Percentiles rank a stretch among this genome's conserved stretches.
These are phyloP conservation scores for Stomatorhinus ivindoensis DNA, from an alignment of 2,113 vertebrate species.

Conservation along the genomic window DNA sequence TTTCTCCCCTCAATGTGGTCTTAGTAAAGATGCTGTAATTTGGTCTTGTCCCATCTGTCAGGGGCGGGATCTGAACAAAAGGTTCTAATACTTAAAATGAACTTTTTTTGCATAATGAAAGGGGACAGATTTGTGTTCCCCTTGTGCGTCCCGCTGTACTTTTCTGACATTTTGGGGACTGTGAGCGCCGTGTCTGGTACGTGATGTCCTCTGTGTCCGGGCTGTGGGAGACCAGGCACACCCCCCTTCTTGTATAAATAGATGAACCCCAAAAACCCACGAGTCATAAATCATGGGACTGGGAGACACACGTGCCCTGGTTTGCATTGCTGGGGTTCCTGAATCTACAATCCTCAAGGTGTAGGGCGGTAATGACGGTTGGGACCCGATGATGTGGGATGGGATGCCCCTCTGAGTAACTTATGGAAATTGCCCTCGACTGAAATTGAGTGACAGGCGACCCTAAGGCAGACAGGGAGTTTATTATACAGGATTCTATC, in stretches of 20 bases:
- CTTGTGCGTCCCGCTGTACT: not conserved
- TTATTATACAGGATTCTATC: constrained; percentile 23
- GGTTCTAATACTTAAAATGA: constrained; percentile 41
- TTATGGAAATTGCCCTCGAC: constrained; percentile 34
- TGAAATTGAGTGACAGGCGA: constrained; percentile 36
- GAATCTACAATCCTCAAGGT: constrained; percentile 24
- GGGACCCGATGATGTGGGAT: constrained; percentile 19
- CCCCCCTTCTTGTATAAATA: not conserved
- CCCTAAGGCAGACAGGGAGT: constrained; percentile 28
- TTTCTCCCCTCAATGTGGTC: constrained; percentile 36
- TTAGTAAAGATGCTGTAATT: constrained; percentile 57
- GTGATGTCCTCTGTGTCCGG: not conserved
- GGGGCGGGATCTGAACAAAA: constrained; percentile 45
- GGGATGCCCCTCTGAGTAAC: constrained; percentile 27
- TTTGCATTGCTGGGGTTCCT: constrained; percentile 15
- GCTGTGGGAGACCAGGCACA: not conserved
- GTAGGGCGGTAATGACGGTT: constrained; percentile 29
- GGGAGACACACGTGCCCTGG: constrained; percentile 10
- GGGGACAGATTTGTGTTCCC: not conserved
- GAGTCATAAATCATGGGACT: constrained; percentile 28
- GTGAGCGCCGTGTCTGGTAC: not conserved
- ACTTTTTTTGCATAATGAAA: constrained; percentile 46
- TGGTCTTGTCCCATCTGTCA: constrained; percentile 43
- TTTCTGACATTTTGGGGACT: constrained; percentile 5
- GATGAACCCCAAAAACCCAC: constrained; percentile 26